Evolutionary conservation across 2,113 vertebrate species (phyloP).

Genomic region (Silurus meridionalis): DNA sequence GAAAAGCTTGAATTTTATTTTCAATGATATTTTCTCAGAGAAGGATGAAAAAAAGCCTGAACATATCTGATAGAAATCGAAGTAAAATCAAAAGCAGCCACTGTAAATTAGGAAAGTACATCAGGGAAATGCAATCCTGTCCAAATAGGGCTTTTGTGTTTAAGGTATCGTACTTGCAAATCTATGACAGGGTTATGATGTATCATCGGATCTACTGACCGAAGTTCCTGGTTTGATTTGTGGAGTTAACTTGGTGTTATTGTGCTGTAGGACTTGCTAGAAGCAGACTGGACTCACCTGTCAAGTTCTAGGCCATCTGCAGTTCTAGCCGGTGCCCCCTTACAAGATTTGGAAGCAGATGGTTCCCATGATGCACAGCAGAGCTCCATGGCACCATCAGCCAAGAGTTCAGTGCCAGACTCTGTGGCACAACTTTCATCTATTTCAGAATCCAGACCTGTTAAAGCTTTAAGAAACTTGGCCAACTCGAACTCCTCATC

Average conservation of each 20-base stretch:
- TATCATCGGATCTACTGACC: background rate
- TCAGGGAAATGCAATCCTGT: background rate
- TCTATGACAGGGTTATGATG: background rate
- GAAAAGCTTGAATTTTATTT: no score
- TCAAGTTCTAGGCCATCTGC: slow-evolving; percentile 55
- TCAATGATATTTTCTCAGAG: background rate
- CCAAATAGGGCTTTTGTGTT: background rate
- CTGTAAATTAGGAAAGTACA: background rate
- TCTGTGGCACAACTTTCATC: background rate
- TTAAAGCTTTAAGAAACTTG: slow-evolving; percentile 3
- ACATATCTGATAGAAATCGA: background rate
- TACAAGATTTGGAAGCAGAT: slow-evolving; percentile 27
- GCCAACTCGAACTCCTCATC: slow-evolving; percentile 8
- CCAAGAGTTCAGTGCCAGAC: background rate
- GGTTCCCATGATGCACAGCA: slow-evolving; percentile 42
- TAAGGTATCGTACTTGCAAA: background rate
- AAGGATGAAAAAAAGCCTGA: background rate
- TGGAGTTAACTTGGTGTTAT: slow-evolving; percentile 29
- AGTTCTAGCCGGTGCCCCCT: slow-evolving; percentile 49
- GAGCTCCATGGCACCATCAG: background rate
- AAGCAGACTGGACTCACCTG: slow-evolving; percentile 65
- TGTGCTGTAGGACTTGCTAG: slow-evolving; percentile 68
- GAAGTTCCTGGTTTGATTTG: background rate
- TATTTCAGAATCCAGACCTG: background rate
- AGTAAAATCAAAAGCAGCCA: background rate